These are phyloP conservation scores for Isichthys henryi DNA, from an alignment of 2,113 vertebrate species.

Conservation along the genomic window DNA sequence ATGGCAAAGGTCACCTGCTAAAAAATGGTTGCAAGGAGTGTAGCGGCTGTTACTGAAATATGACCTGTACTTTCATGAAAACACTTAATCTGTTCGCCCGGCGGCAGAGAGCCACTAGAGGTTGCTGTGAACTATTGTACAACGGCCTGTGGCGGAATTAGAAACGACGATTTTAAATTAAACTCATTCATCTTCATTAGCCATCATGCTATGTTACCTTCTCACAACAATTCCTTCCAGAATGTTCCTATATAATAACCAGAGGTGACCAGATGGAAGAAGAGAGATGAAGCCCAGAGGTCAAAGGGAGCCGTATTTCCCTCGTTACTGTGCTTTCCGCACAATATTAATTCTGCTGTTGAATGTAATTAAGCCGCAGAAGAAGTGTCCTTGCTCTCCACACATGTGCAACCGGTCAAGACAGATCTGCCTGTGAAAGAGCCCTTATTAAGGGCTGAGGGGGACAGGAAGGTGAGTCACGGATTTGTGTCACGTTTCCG, in stretches of 20 bases:
- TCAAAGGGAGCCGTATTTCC: not conserved
- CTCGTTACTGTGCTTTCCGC: not conserved
- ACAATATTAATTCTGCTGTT: not conserved
- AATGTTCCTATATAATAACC: not conserved
- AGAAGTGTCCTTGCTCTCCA: not conserved
- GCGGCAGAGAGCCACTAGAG: not conserved
- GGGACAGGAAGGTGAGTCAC: not conserved
- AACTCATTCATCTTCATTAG: constrained; percentile 13
- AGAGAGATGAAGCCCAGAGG: not conserved
- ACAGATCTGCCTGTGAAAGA: not conserved
- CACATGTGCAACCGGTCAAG: not conserved
- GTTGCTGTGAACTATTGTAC: not conserved
- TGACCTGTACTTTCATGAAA: constrained; percentile 3
- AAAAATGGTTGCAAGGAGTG: not conserved
- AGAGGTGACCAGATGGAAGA: not conserved
- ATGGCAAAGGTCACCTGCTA: not conserved
- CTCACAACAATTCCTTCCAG: not conserved
- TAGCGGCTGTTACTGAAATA: not conserved
- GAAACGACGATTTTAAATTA: constrained; percentile 3
- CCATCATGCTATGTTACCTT: not conserved
- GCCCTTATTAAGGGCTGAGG: not conserved
- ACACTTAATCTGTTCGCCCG: not conserved
- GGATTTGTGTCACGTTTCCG: not conserved
- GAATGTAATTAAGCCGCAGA: not conserved
- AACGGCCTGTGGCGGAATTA: not conserved